Base-by-base conservation (phyloP, 2,113 vertebrate species). In the Mustelus asterias region DNA sequence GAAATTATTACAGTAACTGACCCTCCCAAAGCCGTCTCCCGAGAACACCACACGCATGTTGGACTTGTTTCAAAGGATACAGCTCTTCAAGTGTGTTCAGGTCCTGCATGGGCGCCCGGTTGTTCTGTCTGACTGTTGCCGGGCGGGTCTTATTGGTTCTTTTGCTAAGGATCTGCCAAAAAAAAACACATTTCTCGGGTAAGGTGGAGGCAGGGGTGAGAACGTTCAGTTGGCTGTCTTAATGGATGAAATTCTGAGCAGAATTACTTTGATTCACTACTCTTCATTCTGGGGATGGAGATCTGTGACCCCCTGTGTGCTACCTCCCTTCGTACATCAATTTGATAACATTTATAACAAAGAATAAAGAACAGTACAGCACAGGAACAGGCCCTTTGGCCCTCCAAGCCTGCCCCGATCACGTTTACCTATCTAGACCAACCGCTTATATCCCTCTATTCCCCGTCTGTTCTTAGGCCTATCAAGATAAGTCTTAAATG, bases 41-140 rank as follows among this genome's bases (percentile, higher is more conserved):
- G 29, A 16, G 9, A 96, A 97, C 95, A 98, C 97, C 0, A 97
- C 96, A 95, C 83, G 22, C 2, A 1, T 90, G 33, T 58, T 33
- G 11, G 16, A 14, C 44, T 16, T n/a, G 16, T 5, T 6, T 11
- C 0, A 95, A 97, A 98, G 97, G 98, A 99, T 99, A 99, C 98
- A 98, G 96, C 2, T 98, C 98, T 80, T 98, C 97, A 4, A 99
- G 95, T 0, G 98, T 97, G 95, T 97, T 96, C 63, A 98, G 80
- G 96, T 99, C 97, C 41, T 97, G 95, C 26, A 97, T 97, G 0
- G 97, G 97, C 0, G 96, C 96, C 0, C 95, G 95, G 4, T 97
- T 97, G 22, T 97, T 97, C 96, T 96, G 97, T 10, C 96, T 97
- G 67, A 96, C 80, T 2, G 96, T 69, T 41, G 65, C 96, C 10